Evolutionary conservation across 2,113 vertebrate species (phyloP).

Genomic region (Pseudonaja textilis): DNA sequence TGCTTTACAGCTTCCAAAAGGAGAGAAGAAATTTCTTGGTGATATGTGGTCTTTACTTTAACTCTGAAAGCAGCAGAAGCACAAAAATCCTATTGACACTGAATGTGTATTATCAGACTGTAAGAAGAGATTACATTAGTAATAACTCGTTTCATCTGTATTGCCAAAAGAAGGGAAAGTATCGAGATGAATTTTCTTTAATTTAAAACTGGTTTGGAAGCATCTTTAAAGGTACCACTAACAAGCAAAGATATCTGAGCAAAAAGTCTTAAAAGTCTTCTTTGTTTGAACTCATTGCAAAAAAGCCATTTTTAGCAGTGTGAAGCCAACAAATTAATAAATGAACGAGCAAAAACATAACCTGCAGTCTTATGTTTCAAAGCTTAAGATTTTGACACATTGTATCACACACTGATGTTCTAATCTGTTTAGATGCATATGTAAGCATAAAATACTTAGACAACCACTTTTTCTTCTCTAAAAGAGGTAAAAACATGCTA

Average conservation of each 20-base stretch:
- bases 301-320: neutral
- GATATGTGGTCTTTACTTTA: neutral
- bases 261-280: neutral
- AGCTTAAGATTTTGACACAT: neutral
- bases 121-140: neutral
- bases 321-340: neutral
- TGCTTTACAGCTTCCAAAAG: neutral
- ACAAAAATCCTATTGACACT: neutral
- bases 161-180: neutral
- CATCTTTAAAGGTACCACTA: neutral
- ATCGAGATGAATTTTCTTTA: neutral
- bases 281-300: neutral
- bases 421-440: constrained; percentile 41
- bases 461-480: neutral
- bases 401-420: neutral
- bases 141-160: neutral
- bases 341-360: neutral
- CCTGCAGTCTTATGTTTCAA: neutral
- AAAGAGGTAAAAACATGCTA: neutral
- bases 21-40: neutral
- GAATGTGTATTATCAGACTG: neutral
- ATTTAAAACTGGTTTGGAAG: neutral
- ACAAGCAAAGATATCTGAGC: neutral
- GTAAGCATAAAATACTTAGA: constrained; percentile 32
- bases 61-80: neutral